phyloP scores from a whole-genome alignment of 2,888 invertebrate genomes.

The Rhagium mordax region DNA sequence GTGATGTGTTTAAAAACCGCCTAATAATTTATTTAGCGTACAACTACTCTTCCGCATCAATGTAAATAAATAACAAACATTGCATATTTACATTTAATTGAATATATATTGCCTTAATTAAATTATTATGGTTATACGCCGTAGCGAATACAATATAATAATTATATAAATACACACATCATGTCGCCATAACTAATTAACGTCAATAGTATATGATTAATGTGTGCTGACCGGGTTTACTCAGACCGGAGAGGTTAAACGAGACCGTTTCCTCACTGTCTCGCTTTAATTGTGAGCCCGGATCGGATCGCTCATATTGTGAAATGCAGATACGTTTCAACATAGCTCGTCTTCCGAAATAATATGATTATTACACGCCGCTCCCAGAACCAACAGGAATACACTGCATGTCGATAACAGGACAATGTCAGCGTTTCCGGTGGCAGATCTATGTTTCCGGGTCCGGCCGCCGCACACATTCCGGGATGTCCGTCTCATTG shows the following conservation, averaged over 20 bases:
- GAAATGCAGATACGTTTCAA: conserved; percentile 47
- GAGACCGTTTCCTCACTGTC: conserved; percentile 51
- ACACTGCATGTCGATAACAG: conserved; percentile 63
- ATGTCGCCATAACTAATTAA: conserved; percentile 68
- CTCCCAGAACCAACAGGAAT: conserved; percentile 46
- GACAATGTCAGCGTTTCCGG: conserved; percentile 65
- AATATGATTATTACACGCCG: conserved; percentile 61
- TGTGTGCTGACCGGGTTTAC: conserved; percentile 61
- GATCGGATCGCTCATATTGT: conserved; percentile 38
- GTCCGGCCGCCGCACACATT: conserved; percentile 55
- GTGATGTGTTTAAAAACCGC: conserved; percentile 41
- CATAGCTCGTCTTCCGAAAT: conserved; percentile 61
- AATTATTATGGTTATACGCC: conserved; percentile 63
- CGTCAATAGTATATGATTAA: conserved; percentile 68
- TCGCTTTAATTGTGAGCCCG: conserved; percentile 45
- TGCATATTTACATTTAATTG: conserved; percentile 59
- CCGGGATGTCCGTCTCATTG: conserved; percentile 60
- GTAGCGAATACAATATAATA: conserved; percentile 66
- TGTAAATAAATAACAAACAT: conserved; percentile 53
- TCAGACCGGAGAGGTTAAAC: conserved; percentile 54
- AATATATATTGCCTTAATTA: conserved; percentile 65
- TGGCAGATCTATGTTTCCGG: conserved; percentile 64
- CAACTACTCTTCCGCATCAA: conserved; percentile 48
- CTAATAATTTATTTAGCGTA: conserved; percentile 56
- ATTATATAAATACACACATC: conserved; percentile 68